phyloP scores from a whole-genome alignment of 2,888 invertebrate genomes.

The Melanargia galathea region DNA sequence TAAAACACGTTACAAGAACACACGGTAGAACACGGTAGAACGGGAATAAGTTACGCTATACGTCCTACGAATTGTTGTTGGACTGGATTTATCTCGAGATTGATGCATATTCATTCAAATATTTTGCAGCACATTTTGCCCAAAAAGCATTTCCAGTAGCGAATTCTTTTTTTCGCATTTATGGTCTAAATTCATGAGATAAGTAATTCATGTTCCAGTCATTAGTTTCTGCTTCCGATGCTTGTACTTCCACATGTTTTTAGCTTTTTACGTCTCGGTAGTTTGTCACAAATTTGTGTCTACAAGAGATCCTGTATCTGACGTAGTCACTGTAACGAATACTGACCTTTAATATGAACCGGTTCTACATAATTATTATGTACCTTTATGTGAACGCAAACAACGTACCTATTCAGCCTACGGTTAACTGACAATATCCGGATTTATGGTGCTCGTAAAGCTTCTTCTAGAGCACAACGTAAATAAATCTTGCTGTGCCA shows the following conservation, averaged over 20 bases:
- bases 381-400: constrained; percentile 13
- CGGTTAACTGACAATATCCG: constrained; percentile 19
- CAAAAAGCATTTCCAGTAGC: background rate
- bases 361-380: background rate
- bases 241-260: constrained; percentile 5
- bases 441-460: constrained; percentile 23
- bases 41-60: background rate
- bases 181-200: background rate
- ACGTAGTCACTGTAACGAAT: background rate
- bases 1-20: background rate
- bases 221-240: background rate
- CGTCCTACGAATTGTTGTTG: background rate
- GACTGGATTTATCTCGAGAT: too few species aligned
- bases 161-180: background rate
- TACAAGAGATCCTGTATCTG: constrained; percentile 9
- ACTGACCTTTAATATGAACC: constrained; percentile 12
- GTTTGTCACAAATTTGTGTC: constrained; percentile 7
- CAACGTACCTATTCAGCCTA: constrained; percentile 11
- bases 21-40: background rate
- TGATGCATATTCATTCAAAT: too few species aligned
- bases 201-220: background rate
- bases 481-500: constrained; percentile 16
- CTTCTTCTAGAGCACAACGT: constrained; percentile 9
- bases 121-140: too few species aligned
- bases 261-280: background rate